Base-by-base conservation (phyloP, 1,140 invertebrate species). In the Homarus americanus region DNA sequence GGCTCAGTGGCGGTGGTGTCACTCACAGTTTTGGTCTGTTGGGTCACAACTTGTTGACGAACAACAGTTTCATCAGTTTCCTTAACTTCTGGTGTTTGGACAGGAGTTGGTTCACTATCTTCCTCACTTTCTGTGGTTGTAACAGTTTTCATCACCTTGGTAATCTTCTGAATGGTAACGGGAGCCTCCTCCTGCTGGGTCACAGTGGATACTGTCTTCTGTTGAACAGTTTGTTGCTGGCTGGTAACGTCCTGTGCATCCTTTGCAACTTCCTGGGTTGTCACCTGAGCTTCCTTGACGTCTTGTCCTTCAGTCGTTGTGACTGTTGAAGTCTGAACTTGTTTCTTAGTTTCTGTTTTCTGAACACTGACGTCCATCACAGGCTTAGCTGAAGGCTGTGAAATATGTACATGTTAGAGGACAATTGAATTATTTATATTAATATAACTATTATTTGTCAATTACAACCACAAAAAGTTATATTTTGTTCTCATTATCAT, bases 341-440 rank as follows among this genome's bases (percentile, higher is more conserved):
- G 82, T 36, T 66, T 79, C 76, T 58, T 87, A 36, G 58, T 79
- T 34, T 72, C 82, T 63, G 58, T 87, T 40, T 87, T 87, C 76
- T 87, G 20, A 12, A 87, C 40, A 24, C 34, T 76, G 4, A 86
- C 72, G 34, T 79, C 58, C 49, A 7, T 78, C 38, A 32, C 73
- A 20, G 32, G 53, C 1, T 38, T 53, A 44, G 66, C 2, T 63
- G 58, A 63, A 20, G 58, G 58, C 58, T 63, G 58, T 17, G 4
- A 63, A 63, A 2, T 63, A 24, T 4, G 24, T 49, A 24, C 15
- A 63, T 20, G 58, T 5, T 4, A 24, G 24, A 4, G 2, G 24
- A 63, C 24, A 5, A 20, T 63, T 63, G 20, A n/a, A n/a, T n/a
- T n/a, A n/a, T n/a, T n/a, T n/a, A n/a, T n/a, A n/a, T n/a, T n/a